Conservation (phyloP, 2,888 invertebrate species). For the Dolichopus griseipennis region DNA sequence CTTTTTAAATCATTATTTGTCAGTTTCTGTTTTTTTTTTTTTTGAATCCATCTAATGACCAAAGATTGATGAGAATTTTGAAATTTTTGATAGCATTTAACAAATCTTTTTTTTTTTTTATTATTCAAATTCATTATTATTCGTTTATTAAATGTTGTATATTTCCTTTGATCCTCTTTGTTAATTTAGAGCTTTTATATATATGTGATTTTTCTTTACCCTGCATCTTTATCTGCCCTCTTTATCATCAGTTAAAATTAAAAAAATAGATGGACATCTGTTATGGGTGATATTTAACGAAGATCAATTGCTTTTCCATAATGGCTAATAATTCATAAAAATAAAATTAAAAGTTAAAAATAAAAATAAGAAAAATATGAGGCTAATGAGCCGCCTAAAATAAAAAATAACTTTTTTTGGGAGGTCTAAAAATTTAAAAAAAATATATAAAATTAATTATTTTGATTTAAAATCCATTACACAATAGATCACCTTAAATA, state of each 20-base stretch:
- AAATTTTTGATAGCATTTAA: conserved; percentile 2
- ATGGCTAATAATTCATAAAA: not conserved
- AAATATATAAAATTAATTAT: not conserved
- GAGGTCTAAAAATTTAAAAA: not conserved
- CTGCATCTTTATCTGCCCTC: not conserved
- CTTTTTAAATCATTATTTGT: too few species aligned
- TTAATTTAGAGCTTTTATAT: not conserved
- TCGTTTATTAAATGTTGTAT: not conserved
- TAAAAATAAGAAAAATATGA: not conserved
- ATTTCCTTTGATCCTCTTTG: not conserved
- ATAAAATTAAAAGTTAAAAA: not conserved
- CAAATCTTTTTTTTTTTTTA: not conserved
- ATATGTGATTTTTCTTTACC: not conserved
- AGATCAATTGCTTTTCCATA: conserved; percentile 6
- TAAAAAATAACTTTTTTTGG: not conserved
- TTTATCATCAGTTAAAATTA: not conserved
- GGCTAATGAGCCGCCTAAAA: not conserved
- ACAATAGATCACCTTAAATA: conserved; percentile 1
- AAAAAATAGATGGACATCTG: too few species aligned
- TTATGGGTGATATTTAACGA: not conserved
- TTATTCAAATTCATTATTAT: not conserved
- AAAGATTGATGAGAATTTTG: not conserved
- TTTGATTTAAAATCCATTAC: not conserved
- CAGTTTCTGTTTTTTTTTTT: too few species aligned
- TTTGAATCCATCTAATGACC: not conserved